Base-by-base conservation (phyloP, 2,113 vertebrate species). In the Toxotes chatareus region DNA sequence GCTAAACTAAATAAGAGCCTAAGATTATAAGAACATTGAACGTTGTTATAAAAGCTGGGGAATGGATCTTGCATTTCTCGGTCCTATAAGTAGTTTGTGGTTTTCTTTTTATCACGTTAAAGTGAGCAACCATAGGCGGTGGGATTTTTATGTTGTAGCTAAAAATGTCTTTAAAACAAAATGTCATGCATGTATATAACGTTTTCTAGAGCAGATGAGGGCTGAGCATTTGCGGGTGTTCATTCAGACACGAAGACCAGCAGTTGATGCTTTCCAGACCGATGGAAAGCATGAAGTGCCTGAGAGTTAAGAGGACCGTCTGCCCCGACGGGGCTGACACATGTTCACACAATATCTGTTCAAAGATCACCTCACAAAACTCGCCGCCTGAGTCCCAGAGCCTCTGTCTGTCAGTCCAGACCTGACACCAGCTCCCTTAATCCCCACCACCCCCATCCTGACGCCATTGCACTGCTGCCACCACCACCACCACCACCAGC, bases 371-470 rank as follows among this genome's bases (percentile, higher is more conserved):
- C 49, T 82, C 82, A 70, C 77, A 79, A 83, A 88, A 27, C 27
- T 83, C 40, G 36, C 51, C 73, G 64, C 49, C 46, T n/a, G 31
- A 53, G 64, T 86, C 71, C 64, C 75, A 61, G 79, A 67, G 71
- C 72, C 65, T 53, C 79, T 81, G 65, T 76, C 85, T 82, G 78
- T 92, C 85, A 84, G 79, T 88, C 70, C 73, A 84, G 73, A 83
- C 78, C 74, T 74, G 79, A 77, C 73, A 46, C 57, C 73, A 62
- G 84, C 69, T 73, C 78, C 73, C 76, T 56, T 89, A 88, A 89
- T 91, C 86, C 76, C 44, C 42, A 16, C 70, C 27, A 47, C 62
- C 76, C 31, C 56, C 59, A n/a, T 44, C 65, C 76, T n/a, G 46
- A 80, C 66, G 68, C 74, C 81, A 67, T 42, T 38, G 13, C 47